Evolutionary conservation across 2,113 vertebrate genomes (phyloP), one percentile per base, ranked within the genome.

Genomic region (Garra rufa): DNA sequence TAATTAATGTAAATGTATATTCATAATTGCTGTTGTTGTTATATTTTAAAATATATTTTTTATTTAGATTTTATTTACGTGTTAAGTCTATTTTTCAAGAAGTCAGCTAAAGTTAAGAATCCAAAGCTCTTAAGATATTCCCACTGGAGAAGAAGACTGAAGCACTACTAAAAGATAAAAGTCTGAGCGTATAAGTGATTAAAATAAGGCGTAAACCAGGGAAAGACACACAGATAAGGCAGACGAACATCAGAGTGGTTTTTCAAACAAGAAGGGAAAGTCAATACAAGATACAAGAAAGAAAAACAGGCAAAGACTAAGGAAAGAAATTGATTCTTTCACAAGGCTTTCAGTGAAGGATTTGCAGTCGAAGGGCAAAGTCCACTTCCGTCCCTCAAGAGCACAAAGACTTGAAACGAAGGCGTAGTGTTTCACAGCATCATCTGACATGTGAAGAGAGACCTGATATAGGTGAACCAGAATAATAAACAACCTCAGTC

Each of bases 361-460:
- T 70, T 41, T 70, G 67, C 19, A 13, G 67, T 70, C 34, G 6
- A 19, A 41, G 67, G 67, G 67, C 67, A 41, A 41, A 70, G 67
- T 70, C 67, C 34, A 70, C 67, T 41, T 70, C 67, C 67, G 9
- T 70, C 34, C 15, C 67, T 70, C 67, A 9, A 41, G 67, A 41
- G 34, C 34, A 70, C 34, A 70, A 70, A 41, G 67, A 9, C 19
- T n/a, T 43, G 19, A n/a, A 15, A 70, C 1, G 13, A 34, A 6
- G 34, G 67, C 19, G 28, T 34, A 19, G 63, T 67, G 7, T 67
- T 67, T 67, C 63, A 67, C 63, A 19, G 63, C 15, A 41, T 70
- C 67, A 70, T 70, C 67, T 70, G 67, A 9, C 70, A 44, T 74
- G 70, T 74, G 10, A 74, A 46, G 38, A 46, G 38, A 73, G n/a